Conservation (phyloP, 2,797 vertebrate species). For the Rhodeus uyekii region DNA sequence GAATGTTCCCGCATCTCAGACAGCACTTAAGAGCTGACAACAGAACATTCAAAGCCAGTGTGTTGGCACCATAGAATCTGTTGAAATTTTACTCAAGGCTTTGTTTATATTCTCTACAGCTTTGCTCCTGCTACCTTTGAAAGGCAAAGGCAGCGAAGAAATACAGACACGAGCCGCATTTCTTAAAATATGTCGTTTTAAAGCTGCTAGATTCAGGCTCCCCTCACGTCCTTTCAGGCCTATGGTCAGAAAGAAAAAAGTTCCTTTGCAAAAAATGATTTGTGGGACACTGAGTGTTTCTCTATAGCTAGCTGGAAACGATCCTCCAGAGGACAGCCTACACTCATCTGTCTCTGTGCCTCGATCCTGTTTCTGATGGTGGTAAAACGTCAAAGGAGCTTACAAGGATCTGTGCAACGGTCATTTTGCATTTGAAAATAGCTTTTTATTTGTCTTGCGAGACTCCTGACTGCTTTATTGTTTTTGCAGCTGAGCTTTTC, state of each 20-base stretch:
- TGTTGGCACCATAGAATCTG: conserved; percentile 22
- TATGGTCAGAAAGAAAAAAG: conserved; percentile 37
- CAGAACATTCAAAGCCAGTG: conserved; percentile 22
- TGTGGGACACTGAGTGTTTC: conserved; percentile 57
- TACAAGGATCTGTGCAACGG: conserved; percentile 46
- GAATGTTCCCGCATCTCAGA: conserved; percentile 41
- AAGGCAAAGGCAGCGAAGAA: neutral
- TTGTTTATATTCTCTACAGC: conserved; percentile 37
- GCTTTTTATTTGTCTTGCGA: conserved; percentile 67
- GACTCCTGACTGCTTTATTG: conserved; percentile 52
- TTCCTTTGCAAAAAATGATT: conserved; percentile 65
- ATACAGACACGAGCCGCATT: conserved; percentile 55
- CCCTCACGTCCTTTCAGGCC: conserved; percentile 38
- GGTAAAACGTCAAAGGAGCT: conserved; percentile 49
- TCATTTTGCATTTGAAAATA: conserved; percentile 56
- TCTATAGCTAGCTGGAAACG: conserved; percentile 59
- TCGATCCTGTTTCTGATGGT: conserved; percentile 72
- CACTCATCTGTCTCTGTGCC: conserved; percentile 56
- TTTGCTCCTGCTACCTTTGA: conserved; percentile 34
- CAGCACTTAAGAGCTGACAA: conserved; percentile 20
- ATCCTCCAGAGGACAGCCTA: conserved; percentile 37
- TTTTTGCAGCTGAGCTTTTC: conserved; percentile 60
- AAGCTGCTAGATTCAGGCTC: conserved; percentile 68
- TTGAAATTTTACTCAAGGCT: conserved; percentile 24
- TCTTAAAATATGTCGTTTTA: conserved; percentile 63